Evolutionary conservation across 2,113 vertebrate species (phyloP).

Genomic region (Platycercus adscitus): DNA sequence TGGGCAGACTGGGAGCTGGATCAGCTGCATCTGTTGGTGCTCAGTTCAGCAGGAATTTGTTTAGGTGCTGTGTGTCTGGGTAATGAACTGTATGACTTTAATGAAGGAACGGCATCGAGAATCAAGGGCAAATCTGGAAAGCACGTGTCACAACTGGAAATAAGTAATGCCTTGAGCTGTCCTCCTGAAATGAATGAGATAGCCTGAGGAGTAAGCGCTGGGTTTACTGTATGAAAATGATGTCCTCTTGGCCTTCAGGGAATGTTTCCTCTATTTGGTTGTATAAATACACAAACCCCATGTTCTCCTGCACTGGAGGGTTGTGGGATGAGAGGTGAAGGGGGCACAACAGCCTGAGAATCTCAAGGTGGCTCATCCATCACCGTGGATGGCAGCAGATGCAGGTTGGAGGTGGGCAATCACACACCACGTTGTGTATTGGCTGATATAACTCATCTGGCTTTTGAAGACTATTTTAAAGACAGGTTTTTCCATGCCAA

Average conservation of each 20-base stretch:
- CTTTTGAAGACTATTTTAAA: not conserved
- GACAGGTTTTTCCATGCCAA: not conserved
- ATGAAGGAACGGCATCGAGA: not conserved
- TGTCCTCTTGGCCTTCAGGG: not conserved
- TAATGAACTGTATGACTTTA: not conserved
- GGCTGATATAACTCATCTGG: accelerated
- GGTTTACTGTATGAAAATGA: not conserved
- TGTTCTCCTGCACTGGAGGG: accelerated
- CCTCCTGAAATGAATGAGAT: not conserved
- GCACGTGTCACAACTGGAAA: not conserved
- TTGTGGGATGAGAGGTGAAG: not conserved
- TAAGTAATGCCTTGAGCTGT: constrained; percentile 6
- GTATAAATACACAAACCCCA: not conserved
- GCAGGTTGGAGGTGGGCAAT: not conserved
- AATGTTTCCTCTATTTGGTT: not conserved
- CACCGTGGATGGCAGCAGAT: not conserved
- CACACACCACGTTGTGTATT: accelerated
- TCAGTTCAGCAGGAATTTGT: not conserved
- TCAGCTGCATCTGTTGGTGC: not conserved
- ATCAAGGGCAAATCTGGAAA: not conserved
- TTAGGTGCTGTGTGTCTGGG: not conserved
- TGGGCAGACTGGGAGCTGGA: not conserved
- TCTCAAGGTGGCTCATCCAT: not conserved
- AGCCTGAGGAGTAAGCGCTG: not conserved
- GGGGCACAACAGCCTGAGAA: not conserved